Evolutionary conservation across 2,888 invertebrate genomes (phyloP).

Genomic region (Eristalinus sepulchralis): DNA sequence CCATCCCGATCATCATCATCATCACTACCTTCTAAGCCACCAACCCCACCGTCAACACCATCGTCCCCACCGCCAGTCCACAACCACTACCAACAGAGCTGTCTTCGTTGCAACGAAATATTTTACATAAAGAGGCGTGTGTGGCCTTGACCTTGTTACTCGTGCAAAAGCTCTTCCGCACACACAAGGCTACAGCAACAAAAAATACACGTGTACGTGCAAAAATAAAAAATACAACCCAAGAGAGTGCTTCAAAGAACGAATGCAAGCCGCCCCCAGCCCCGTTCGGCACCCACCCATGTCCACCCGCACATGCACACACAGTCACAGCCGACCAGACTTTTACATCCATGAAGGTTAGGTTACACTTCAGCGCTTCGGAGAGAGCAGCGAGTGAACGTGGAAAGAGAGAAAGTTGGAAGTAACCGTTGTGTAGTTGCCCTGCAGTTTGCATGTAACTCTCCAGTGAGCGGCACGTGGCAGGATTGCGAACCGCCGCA

Average conservation of each 20-base stretch:
- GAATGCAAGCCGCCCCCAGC: constrained; percentile 1
- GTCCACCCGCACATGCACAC: constrained; percentile 17
- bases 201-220: constrained; percentile 61
- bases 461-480: constrained; percentile 42
- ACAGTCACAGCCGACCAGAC: neutral
- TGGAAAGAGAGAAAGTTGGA: constrained; percentile 49
- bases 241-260: constrained; percentile 31
- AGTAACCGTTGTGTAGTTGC: constrained; percentile 50
- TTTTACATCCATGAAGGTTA: constrained; percentile 35
- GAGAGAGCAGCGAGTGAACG: neutral
- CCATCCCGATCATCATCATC: constrained; percentile 2
- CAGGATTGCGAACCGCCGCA: neutral
- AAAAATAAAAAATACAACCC: neutral
- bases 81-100: constrained; percentile 2
- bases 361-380: constrained; percentile 32
- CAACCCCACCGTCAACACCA: constrained; percentile 13
- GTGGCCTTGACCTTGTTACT: constrained; percentile 72
- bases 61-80: neutral
- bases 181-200: constrained; percentile 47
- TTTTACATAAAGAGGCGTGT: constrained; percentile 68
- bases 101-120: constrained; percentile 46
- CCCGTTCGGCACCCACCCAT: neutral
- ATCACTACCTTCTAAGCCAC: constrained; percentile 29
- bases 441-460: constrained; percentile 21
- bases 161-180: constrained; percentile 63